A percentile compares a stretch with the other conserved stretches of the same genome.
phyloP scores from a whole-genome alignment of 1,140 invertebrate species.

The Brevipalpus yothersi region DNA sequence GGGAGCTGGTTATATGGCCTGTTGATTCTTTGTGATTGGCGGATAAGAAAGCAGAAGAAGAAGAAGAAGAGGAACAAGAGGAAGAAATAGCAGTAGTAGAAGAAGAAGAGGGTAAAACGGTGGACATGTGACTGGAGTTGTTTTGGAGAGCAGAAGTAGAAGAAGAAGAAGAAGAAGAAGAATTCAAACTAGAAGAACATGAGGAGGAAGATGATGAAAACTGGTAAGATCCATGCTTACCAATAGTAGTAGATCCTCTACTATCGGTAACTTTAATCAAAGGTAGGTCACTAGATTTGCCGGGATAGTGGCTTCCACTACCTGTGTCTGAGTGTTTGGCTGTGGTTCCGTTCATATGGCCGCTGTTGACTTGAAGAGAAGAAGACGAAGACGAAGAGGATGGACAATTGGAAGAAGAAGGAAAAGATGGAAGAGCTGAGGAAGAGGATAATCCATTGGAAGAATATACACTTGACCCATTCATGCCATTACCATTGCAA shows the following conservation, averaged over 20 bases:
- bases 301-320: too few species aligned
- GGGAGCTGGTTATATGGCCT: background rate
- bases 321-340: too few species aligned
- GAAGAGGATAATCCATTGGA: background rate
- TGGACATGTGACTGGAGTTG: background rate
- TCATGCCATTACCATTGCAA: background rate
- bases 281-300: too few species aligned
- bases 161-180: too few species aligned
- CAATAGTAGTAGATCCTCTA: too few species aligned
- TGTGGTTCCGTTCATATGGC: background rate
- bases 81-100: conserved; percentile 25
- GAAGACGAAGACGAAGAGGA: conserved; percentile 78
- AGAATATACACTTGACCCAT: background rate
- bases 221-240: too few species aligned
- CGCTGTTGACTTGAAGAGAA: background rate
- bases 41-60: background rate
- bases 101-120: conserved; percentile 36
- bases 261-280: too few species aligned
- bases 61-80: background rate
- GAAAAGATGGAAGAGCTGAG: background rate
- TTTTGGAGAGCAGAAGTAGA: too few species aligned
- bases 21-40: background rate
- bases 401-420: conserved; percentile 83
- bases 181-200: too few species aligned
- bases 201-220: too few species aligned